Conservation (phyloP, 2,797 vertebrate species). For the Strix occidentalis region DNA sequence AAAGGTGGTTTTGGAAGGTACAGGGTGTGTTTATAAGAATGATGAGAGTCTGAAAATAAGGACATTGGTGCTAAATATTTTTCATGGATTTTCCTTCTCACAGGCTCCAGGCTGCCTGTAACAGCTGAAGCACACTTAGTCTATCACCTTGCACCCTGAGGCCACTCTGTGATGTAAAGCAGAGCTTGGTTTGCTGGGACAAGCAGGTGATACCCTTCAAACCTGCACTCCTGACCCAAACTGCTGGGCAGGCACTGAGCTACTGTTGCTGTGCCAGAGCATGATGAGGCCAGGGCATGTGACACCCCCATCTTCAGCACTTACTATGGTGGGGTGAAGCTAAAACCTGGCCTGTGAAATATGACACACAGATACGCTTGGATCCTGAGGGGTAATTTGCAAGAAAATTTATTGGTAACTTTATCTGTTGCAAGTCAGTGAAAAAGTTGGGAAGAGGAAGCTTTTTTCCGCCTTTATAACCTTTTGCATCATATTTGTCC, state of each 20-base stretch:
- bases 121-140: neutral
- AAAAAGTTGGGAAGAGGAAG: neutral
- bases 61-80: neutral
- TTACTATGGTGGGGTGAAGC: neutral
- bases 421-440: neutral
- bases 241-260: neutral
- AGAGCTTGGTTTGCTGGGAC: neutral
- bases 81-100: neutral
- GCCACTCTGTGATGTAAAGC: neutral
- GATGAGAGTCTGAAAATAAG: neutral
- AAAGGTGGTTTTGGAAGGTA: neutral
- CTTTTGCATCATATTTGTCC: neutral
- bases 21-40: neutral
- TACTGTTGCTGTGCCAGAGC: neutral
- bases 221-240: rapidly evolving
- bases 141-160: rapidly evolving
- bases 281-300: neutral
- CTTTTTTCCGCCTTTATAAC: neutral
- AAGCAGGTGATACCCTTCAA: neutral
- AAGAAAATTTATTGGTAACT: neutral
- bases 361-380: neutral
- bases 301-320: neutral
- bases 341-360: neutral
- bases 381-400: neutral
- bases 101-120: neutral